Percentiles rank a stretch among this genome's conserved stretches.
phyloP scores from a whole-genome alignment of 2,797 vertebrate genomes.

The Typhlichthys eigenmanni region DNA sequence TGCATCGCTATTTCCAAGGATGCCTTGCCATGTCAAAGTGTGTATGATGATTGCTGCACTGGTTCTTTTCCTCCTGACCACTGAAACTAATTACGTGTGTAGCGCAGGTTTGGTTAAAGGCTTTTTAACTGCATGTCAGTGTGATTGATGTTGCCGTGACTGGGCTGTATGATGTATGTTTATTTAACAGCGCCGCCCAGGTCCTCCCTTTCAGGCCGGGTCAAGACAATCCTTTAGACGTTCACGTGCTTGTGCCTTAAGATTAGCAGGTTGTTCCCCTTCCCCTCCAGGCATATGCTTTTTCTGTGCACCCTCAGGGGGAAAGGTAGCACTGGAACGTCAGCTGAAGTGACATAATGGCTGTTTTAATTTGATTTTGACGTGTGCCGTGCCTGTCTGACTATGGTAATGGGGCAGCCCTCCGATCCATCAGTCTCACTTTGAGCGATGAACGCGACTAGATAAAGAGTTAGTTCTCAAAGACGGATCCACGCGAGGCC shows the following conservation, averaged over 20 bases:
- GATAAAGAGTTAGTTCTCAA: conserved; percentile 20
- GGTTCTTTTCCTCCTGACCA: conserved; percentile 61
- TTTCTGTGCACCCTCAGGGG: conserved; percentile 36
- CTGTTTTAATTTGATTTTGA: conserved; percentile 52
- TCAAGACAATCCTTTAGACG: conserved; percentile 56
- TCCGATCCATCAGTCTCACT: conserved; percentile 45
- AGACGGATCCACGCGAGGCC: conserved; percentile 2
- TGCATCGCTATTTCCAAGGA: conserved; percentile 33
- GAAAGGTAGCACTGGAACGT: conserved; percentile 43
- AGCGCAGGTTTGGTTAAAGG: conserved; percentile 72
- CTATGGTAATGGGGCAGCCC: conserved; percentile 41
- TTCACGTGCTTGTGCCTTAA: conserved; percentile 39
- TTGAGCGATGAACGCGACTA: conserved; percentile 20
- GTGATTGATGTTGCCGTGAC: conserved; percentile 72
- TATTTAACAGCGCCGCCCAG: conserved; percentile 69
- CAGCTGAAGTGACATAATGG: conserved; percentile 49
- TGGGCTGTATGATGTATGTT: conserved; percentile 73
- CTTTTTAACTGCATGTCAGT: conserved; percentile 74
- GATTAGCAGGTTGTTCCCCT: conserved; percentile 42
- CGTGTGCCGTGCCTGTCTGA: conserved; percentile 35
- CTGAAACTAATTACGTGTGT: conserved; percentile 78
- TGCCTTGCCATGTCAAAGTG: conserved; percentile 52
- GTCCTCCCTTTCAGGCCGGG: conserved; percentile 61
- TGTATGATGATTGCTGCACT: conserved; percentile 61
- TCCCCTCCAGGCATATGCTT: conserved; percentile 23